Evolutionary conservation across 2,888 invertebrate genomes (phyloP).

Genomic region (Cheilosia vernalis): DNA sequence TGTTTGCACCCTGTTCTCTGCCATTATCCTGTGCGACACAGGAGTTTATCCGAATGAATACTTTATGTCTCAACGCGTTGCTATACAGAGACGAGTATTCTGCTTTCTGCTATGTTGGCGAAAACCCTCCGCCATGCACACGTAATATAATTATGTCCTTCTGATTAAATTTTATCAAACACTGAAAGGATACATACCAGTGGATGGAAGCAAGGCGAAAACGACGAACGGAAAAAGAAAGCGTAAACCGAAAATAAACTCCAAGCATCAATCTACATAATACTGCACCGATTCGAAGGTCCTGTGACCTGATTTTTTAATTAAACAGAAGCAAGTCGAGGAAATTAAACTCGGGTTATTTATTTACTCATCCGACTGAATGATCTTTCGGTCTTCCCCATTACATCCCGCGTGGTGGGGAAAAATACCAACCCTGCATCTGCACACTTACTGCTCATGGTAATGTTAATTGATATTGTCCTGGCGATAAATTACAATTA

Average conservation of each 20-base stretch:
- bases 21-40: constrained; percentile 40
- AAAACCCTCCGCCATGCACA: constrained; percentile 50
- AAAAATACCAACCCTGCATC: constrained; percentile 50
- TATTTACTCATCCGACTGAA: constrained; percentile 47
- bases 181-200: constrained; percentile 40
- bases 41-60: constrained; percentile 66
- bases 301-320: constrained; percentile 68
- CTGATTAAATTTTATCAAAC: constrained; percentile 72
- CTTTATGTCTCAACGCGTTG: constrained; percentile 44
- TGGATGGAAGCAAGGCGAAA: constrained; percentile 3
- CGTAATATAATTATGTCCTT: constrained; percentile 72
- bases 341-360: constrained; percentile 61
- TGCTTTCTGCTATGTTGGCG: constrained; percentile 68
- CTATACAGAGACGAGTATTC: constrained; percentile 24
- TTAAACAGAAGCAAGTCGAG: constrained; percentile 52
- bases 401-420: neutral
- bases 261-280: constrained; percentile 50
- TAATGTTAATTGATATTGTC: constrained; percentile 58
- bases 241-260: constrained; percentile 46
- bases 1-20: constrained; percentile 34
- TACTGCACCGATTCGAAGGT: constrained; percentile 27
- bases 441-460: constrained; percentile 42
- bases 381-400: constrained; percentile 32
- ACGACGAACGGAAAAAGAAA: constrained; percentile 30
- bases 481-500: constrained; percentile 67